Evolutionary conservation across 1,140 invertebrate species (phyloP).

Genomic region (Limonius californicus): DNA sequence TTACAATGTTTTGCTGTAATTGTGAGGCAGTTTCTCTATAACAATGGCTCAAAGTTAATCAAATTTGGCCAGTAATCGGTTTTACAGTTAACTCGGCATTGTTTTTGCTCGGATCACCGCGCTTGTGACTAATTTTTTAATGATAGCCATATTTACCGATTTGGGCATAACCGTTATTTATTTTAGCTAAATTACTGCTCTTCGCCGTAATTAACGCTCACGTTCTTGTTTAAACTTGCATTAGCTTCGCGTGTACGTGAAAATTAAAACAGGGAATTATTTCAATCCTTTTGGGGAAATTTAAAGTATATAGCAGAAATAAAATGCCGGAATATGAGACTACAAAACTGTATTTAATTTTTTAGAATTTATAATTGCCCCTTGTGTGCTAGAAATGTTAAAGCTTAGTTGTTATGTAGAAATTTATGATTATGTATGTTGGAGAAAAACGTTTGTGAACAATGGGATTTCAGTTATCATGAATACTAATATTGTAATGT

Average conservation of each 20-base stretch:
- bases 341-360: too few relatives aligned
- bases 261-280: too few relatives aligned
- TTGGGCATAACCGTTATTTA: conserved; percentile 8
- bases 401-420: too few relatives aligned
- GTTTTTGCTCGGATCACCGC: neutral
- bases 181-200: conserved; percentile 5
- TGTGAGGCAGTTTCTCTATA: neutral
- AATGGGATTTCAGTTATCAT: too few relatives aligned
- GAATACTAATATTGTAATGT: too few relatives aligned
- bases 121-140: conserved; percentile 6
- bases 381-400: too few relatives aligned
- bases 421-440: too few relatives aligned
- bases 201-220: neutral
- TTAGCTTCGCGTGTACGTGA: neutral
- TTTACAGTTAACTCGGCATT: neutral
- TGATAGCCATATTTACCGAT: conserved; percentile 2
- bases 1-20: neutral
- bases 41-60: conserved; percentile 4
- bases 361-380: too few relatives aligned
- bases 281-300: too few relatives aligned
- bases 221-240: conserved; percentile 1
- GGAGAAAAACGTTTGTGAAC: too few relatives aligned
- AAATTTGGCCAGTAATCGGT: neutral
- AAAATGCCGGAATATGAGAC: too few relatives aligned
- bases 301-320: too few relatives aligned